These are phyloP conservation scores for Falcunculus frontatus DNA, from an alignment of 2,113 vertebrate genomes.

Conservation along the genomic window DNA sequence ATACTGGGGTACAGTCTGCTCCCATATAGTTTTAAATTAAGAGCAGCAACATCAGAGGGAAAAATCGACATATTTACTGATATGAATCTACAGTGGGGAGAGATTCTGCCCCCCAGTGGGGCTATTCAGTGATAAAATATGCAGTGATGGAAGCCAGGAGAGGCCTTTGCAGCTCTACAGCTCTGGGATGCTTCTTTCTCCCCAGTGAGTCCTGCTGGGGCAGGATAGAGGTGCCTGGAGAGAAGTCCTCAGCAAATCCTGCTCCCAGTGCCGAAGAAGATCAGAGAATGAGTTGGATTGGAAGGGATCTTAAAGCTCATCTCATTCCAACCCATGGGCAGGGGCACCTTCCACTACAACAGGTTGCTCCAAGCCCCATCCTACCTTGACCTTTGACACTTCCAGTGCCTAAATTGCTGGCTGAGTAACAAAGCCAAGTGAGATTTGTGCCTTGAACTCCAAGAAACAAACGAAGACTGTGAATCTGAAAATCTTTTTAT, in stretches of 20 bases:
- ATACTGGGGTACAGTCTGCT: background rate
- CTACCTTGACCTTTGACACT: too few species aligned
- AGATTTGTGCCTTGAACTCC: background rate
- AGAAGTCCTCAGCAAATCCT: background rate
- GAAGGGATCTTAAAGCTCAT: background rate
- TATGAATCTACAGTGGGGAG: background rate
- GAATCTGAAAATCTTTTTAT: background rate
- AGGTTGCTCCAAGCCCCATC: background rate
- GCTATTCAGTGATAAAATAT: background rate
- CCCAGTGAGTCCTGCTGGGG: background rate
- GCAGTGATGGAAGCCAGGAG: background rate
- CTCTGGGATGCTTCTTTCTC: background rate
- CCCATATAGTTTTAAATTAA: background rate
- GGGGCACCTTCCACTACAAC: background rate
- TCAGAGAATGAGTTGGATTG: background rate
- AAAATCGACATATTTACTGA: background rate
- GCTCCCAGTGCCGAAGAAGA: background rate
- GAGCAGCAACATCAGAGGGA: background rate
- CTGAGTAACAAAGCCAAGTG: background rate
- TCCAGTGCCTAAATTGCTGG: background rate
- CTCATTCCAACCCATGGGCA: rapidly evolving
- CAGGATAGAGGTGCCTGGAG: background rate
- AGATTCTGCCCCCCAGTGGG: background rate
- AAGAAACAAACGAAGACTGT: background rate
- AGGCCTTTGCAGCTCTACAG: background rate